Evolutionary conservation across 2,888 invertebrate species (phyloP).

Genomic region (Lamellibrachia satsuma): DNA sequence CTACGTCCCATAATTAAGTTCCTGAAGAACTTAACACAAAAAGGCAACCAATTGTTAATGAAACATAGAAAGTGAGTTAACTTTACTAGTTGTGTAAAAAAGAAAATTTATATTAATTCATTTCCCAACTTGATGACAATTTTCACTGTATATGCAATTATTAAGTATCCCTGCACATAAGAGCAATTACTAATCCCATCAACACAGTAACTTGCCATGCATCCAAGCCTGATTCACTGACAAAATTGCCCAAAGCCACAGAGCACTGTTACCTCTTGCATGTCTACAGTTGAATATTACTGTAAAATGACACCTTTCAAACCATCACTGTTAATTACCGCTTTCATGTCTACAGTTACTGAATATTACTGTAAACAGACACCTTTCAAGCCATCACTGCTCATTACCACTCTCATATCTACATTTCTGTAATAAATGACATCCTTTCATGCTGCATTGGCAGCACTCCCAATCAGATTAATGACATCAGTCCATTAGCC

Average conservation of each 20-base stretch:
- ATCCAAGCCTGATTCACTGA: background rate
- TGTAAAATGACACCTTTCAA: background rate
- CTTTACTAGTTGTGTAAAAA: too few relatives aligned
- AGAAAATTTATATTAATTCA: too few relatives aligned
- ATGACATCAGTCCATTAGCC: background rate
- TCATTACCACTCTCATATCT: background rate
- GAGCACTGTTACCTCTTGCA: background rate
- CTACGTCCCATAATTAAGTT: too few relatives aligned
- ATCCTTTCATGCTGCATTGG: background rate
- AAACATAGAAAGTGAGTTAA: too few relatives aligned
- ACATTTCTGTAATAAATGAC: background rate
- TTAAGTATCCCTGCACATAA: background rate
- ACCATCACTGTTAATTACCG: background rate
- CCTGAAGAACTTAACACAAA: too few relatives aligned
- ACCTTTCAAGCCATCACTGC: background rate
- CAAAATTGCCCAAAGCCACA: background rate
- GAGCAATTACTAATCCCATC: background rate
- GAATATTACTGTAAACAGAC: background rate
- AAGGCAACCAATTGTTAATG: too few relatives aligned
- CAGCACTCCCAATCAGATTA: background rate
- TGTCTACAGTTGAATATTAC: background rate
- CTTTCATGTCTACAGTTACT: background rate
- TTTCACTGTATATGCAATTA: background rate
- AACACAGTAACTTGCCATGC: background rate
- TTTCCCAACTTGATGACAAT: background rate